These are phyloP conservation scores for Hippocampus barbouri DNA, from an alignment of 2,113 vertebrate genomes.

Conservation along the genomic window DNA sequence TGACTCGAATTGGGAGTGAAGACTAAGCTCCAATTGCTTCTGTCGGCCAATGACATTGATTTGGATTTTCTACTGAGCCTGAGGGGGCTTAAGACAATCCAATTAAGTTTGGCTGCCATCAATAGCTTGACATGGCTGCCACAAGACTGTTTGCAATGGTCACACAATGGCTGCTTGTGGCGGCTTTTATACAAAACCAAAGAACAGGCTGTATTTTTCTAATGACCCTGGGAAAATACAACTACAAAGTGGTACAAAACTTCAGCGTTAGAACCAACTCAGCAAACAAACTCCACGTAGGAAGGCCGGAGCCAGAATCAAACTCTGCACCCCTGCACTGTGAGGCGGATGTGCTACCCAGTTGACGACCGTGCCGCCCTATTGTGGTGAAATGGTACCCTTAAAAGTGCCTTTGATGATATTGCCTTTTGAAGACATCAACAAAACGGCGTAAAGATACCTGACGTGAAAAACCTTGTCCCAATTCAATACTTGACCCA, in stretches of 20 bases:
- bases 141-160: conserved; percentile 12
- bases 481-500: no score
- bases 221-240: background rate
- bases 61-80: conserved; percentile 62
- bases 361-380: no score
- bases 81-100: conserved; percentile 63
- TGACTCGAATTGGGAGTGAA: conserved; percentile 61
- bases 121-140: conserved; percentile 52
- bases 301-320: no score
- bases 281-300: no score
- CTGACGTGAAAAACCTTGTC: no score
- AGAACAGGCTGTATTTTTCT: background rate
- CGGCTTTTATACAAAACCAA: background rate
- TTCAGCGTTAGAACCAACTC: background rate
- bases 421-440: no score
- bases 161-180: conserved; percentile 3
- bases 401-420: no score
- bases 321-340: no score
- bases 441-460: no score
- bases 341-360: no score
- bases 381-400: no score
- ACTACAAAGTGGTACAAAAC: background rate
- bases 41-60: conserved; percentile 61
- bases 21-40: conserved; percentile 56
- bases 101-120: conserved; percentile 65